Percentiles rank a stretch among this genome's conserved stretches.
Evolutionary conservation across 2,888 invertebrate genomes (phyloP).

Genomic region (Sminthurides aquaticus): DNA sequence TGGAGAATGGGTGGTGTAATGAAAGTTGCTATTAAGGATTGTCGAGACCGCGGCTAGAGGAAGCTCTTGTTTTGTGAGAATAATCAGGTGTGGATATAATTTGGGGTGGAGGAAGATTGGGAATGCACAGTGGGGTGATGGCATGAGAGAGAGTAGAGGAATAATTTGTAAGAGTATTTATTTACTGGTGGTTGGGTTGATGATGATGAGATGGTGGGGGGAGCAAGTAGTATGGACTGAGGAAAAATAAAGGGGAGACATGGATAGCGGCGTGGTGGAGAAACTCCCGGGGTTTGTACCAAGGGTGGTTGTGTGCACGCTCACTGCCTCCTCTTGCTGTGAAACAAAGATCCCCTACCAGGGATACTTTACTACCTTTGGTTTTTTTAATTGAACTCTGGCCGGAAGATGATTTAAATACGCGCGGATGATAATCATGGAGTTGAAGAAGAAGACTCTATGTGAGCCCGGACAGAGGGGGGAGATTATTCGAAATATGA

Average conservation of each 20-base stretch:
- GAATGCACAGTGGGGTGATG: background rate
- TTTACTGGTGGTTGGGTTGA: background rate
- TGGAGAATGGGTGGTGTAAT: too few relatives aligned
- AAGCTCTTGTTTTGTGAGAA: background rate
- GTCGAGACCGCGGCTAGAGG: too few relatives aligned
- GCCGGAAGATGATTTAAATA: constrained; percentile 33
- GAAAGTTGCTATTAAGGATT: too few relatives aligned
- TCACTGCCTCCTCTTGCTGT: constrained; percentile 30
- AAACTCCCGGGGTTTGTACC: too few relatives aligned
- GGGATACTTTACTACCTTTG: constrained; percentile 34
- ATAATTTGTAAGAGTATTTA: background rate
- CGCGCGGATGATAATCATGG: background rate
- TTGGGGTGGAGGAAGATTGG: too few relatives aligned
- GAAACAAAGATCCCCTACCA: constrained; percentile 42
- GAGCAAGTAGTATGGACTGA: too few relatives aligned
- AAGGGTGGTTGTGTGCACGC: background rate
- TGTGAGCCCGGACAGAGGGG: background rate
- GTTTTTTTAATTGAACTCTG: constrained; percentile 41
- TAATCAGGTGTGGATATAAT: background rate
- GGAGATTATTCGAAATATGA: too few relatives aligned
- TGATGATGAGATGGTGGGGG: too few relatives aligned
- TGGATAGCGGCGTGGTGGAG: too few relatives aligned
- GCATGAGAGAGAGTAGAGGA: background rate
- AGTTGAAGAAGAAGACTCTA: background rate
- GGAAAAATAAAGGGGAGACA: too few relatives aligned